A percentile compares a stretch with the other conserved stretches of the same genome.
Conservation (phyloP, 2,888 invertebrate genomes). For the Sesamia inferens region DNA sequence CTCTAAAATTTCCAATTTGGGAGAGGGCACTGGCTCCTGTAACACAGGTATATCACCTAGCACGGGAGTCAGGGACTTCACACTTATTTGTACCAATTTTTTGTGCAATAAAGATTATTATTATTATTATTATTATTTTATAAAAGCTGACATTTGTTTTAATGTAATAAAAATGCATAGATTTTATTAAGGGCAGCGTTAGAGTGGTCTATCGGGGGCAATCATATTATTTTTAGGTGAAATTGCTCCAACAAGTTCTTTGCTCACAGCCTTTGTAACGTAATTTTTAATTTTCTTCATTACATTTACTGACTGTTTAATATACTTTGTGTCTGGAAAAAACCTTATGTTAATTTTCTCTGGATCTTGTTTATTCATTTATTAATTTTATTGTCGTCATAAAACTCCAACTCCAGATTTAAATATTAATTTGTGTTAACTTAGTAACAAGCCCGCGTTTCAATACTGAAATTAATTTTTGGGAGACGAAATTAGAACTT, state of each 20-base stretch:
- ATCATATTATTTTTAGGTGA: conserved; percentile 60
- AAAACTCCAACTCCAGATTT: background rate
- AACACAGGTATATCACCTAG: too few relatives aligned
- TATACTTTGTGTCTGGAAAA: background rate
- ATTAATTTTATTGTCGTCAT: conserved; percentile 9
- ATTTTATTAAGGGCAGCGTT: conserved; percentile 28
- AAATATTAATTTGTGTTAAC: background rate
- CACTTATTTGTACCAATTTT: too few relatives aligned
- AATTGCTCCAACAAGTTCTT: conserved; percentile 45
- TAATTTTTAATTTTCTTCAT: conserved; percentile 39
- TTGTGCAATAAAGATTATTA: too few relatives aligned
- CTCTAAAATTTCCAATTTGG: too few relatives aligned
- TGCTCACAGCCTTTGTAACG: conserved; percentile 23
- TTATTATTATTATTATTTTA: too few relatives aligned
- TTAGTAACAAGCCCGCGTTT: background rate
- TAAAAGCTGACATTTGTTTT: conserved; percentile 50
- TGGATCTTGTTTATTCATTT: background rate
- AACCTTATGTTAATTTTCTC: conserved; percentile 5
- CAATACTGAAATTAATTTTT: background rate
- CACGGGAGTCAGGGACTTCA: too few relatives aligned
- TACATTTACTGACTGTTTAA: background rate
- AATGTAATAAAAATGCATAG: conserved; percentile 64
- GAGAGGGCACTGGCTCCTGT: too few relatives aligned
- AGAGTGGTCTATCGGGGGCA: conserved; percentile 48
- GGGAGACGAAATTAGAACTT: background rate